Base-by-base conservation (phyloP, 2,113 vertebrate genomes). In the Myocastor coypus region DNA sequence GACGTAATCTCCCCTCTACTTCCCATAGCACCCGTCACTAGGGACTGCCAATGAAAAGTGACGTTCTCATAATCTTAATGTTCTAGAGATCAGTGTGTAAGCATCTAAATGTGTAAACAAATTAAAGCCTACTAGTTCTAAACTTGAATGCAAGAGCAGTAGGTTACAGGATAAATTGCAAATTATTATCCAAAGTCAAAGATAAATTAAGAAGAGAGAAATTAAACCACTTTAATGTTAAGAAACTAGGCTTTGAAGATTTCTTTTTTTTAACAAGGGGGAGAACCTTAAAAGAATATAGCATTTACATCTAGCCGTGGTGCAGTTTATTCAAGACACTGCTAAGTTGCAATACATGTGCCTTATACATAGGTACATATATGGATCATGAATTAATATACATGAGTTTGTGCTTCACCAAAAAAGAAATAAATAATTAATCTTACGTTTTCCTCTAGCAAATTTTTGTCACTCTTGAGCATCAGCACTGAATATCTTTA, bases 391-490 rank as follows among this genome's bases (percentile, higher is more conserved):
- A 61, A 24, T 61, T 9, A 78, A 5, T 2, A 22, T 14, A 3
- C 11, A 63, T 46, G 28, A 7, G 42, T 55, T 57, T n/a, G 1
- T 92, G 34, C 1, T 87, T 81, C 24, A 91, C 2, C 68, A 7
- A 50, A 92, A 59, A 28, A 81, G 96, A 89, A 42, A 69, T 78
- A 83, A 2, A 40, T 75, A 19, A 92, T 84, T 20, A 96, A 1
- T 80, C 19, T 17, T 89, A 69, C n/a, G 32, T 97, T 94, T 86
- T 75, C 26, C 24, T 4, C 16, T 75, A 87, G 8, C 87, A 85
- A 94, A 83, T 92, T 83, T 83, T 92, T 88, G 69, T 59, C 46
- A 22, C 87, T 92, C 30, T 87, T 86, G 37, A 92, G n/a, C 61
- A 90, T 30, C 50, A 87, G 87, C 17, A 94, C 52, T 68, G 14